These are phyloP conservation scores for Castor canadensis DNA, from an alignment of 2,113 vertebrate species.

Conservation along the genomic window DNA sequence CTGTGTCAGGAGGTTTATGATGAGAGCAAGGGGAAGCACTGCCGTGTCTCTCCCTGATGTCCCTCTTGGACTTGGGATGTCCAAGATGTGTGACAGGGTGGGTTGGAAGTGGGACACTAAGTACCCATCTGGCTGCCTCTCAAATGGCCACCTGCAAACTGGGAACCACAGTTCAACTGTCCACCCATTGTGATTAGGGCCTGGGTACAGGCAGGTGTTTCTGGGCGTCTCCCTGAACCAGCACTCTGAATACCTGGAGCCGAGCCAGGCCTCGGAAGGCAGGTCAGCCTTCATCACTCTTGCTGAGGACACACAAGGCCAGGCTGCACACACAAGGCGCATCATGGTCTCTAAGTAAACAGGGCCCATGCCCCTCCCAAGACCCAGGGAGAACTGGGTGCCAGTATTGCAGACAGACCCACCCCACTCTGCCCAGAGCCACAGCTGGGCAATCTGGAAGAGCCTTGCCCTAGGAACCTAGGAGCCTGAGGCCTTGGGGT, in stretches of 20 bases:
- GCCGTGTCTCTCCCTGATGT: not conserved
- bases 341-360: not conserved
- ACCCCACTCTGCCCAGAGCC: accelerated
- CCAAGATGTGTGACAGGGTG: accelerated
- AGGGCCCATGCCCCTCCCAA: no score
- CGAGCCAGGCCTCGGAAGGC: not conserved
- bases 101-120: not conserved
- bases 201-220: not conserved
- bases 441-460: not conserved
- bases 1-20: no score
- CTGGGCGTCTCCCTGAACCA: not conserved
- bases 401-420: not conserved
- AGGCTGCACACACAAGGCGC: not conserved
- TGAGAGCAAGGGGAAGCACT: not conserved
- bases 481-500: not conserved
- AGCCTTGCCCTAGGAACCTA: not conserved
- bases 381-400: not conserved
- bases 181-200: not conserved
- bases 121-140: not conserved
- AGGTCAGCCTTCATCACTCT: not conserved
- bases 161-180: not conserved
- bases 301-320: not conserved
- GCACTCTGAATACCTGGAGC: not conserved
- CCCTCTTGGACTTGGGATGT: not conserved
- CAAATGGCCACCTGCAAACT: not conserved